These are phyloP conservation scores for Junco hyemalis DNA, from an alignment of 2,113 vertebrate species.

Conservation along the genomic window DNA sequence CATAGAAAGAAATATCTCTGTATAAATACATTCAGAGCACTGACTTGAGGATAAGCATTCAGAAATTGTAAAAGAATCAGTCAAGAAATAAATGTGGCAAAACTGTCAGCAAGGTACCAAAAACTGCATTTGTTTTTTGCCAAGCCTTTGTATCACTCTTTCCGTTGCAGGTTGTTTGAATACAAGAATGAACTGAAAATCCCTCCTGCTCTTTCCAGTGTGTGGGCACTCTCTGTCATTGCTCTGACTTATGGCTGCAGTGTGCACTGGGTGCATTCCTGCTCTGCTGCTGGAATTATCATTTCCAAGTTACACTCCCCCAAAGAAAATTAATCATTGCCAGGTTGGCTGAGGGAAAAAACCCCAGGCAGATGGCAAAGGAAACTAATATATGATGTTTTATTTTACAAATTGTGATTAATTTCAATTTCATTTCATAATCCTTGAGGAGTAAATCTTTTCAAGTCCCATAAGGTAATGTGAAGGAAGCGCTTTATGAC, in stretches of 20 bases:
- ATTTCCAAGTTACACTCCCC: neutral
- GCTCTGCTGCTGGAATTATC: neutral
- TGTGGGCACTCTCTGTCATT: neutral
- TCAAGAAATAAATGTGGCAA: neutral
- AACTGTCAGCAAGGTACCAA: neutral
- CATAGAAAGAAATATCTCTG: neutral
- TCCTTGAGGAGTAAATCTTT: slow-evolving; percentile 12
- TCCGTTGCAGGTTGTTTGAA: neutral
- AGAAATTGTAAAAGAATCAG: neutral
- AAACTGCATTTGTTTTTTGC: neutral
- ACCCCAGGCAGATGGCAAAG: slow-evolving; percentile 29
- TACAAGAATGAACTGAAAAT: neutral
- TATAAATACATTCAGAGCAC: neutral
- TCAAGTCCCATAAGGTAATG: neutral
- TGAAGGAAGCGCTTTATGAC: neutral
- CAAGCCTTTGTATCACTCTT: neutral
- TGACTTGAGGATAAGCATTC: neutral
- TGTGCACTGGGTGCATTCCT: neutral
- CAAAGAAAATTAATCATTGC: slow-evolving; percentile 22
- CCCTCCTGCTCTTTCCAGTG: neutral
- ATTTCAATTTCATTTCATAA: slow-evolving; percentile 44
- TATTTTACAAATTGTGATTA: slow-evolving; percentile 45
- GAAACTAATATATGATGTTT: neutral
- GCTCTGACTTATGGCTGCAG: neutral
- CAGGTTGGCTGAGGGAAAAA: slow-evolving; percentile 1